These are phyloP conservation scores for Ascaphus truei DNA, from an alignment of 2,113 vertebrate species.

Conservation along the genomic window DNA sequence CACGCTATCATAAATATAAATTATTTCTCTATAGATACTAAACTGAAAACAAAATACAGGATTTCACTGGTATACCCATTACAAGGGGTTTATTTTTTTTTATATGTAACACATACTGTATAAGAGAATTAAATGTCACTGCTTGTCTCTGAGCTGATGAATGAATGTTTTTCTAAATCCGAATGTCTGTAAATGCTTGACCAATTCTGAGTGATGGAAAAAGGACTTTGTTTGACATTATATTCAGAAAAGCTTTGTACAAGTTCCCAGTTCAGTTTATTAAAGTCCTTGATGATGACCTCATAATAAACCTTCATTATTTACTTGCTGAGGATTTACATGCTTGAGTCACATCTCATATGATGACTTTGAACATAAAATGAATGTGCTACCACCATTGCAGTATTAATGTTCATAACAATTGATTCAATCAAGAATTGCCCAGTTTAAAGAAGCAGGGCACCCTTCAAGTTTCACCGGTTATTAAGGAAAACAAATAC, in stretches of 20 bases:
- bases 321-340: not conserved
- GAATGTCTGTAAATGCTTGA: slow-evolving; percentile 24
- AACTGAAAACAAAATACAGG: not conserved
- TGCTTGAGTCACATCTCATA: slow-evolving; percentile 9
- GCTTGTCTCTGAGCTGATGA: slow-evolving; percentile 8
- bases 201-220: slow-evolving; percentile 23
- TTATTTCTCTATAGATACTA: not conserved
- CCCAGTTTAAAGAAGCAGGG: no score
- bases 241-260: slow-evolving; percentile 19
- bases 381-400: not conserved
- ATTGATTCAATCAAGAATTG: no score
- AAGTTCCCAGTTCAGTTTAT: not conserved
- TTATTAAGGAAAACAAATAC: no score
- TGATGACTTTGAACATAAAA: not conserved
- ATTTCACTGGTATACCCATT: not conserved
- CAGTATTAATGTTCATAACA: not conserved
- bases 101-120: not conserved
- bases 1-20: no score
- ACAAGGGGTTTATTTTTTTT: not conserved
- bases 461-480: no score
- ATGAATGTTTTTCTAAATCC: slow-evolving; percentile 19
- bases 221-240: slow-evolving; percentile 20
- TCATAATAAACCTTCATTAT: slow-evolving; percentile 34
- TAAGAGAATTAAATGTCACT: not conserved
- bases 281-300: slow-evolving; percentile 29